Percentiles rank a stretch among this genome's conserved stretches.
Evolutionary conservation across 2,888 invertebrate species (phyloP).

Genomic region (Apamea epomidion): DNA sequence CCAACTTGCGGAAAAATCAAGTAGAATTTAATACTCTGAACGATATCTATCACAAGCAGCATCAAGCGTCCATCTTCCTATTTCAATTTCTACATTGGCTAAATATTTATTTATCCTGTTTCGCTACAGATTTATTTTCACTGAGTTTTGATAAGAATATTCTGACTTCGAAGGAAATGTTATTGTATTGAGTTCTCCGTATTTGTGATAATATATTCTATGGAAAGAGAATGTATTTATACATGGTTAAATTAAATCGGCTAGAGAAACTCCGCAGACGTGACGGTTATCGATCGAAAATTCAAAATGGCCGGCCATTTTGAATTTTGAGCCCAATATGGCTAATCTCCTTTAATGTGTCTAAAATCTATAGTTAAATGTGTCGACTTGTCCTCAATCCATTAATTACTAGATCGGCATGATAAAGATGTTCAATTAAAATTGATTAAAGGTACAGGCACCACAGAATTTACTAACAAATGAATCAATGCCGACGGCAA

Average conservation of each 20-base stretch:
- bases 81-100: constrained; percentile 26
- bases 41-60: background rate
- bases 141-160: constrained; percentile 23
- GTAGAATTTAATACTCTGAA: background rate
- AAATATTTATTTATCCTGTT: constrained; percentile 26
- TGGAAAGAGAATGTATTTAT: background rate
- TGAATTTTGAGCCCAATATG: background rate
- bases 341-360: background rate
- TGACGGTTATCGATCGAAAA: too few species aligned
- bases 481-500: constrained; percentile 3
- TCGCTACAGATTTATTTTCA: constrained; percentile 11
- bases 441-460: constrained; percentile 11
- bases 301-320: background rate
- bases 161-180: constrained; percentile 11
- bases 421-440: constrained; percentile 39
- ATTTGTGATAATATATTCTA: background rate
- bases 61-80: background rate
- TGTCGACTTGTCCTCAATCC: background rate
- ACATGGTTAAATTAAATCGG: background rate
- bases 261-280: too few species aligned
- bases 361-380: background rate
- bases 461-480: constrained; percentile 4
- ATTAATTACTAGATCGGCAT: constrained; percentile 28
- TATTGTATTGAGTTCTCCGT: constrained; percentile 3
- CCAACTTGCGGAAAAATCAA: background rate